Base-by-base conservation (phyloP, 2,113 vertebrate species). In the Pagrus major region DNA sequence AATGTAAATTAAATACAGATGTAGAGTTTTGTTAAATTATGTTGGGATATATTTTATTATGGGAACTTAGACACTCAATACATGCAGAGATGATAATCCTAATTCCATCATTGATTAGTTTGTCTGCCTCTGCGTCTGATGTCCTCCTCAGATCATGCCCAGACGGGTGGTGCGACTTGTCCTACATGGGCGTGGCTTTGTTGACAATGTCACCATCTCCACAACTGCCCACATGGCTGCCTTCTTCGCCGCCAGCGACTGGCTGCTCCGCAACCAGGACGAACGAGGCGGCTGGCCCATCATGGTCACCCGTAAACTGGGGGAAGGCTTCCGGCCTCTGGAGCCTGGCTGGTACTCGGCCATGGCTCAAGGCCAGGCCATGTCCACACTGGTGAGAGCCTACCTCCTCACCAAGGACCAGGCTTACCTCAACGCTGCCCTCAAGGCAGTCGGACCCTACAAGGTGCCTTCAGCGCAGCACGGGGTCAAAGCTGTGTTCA, bases 291-390 rank as follows among this genome's bases (percentile, higher is more conserved):
- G 98, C 0, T 99, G 98, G 98, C 98, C 98, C 35, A 99, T 99
- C 84, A 96, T 96, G 96, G 98, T 99, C 77, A 99, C 97, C 1
- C 96, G 98, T 21, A 99, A 99, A 78, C 85, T 99, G 29, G 98
- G 98, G 0, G 98, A 99, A 27, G 97, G 98, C 8, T 99, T 99
- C 86, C 96, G 88, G 21, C 93, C 98, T 9, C 78, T 99, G 89
- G 98, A 99, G 21, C 98, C 98, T 0, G 98, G 98, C 49, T 99
- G 98, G 98, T 99, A 99, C 93, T 99, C 98, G 0, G 98, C 98
- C 86, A 99, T 99, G 98, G 98, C 98, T 1, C 98, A 99, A 29
- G 98, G 98, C 16, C 98, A 99, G 89, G 98, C 97, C 86, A 99
- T 99, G 87, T 99, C 98, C 3, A 99, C 98, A 0, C 85, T 99